phyloP scores from a whole-genome alignment of 2,888 invertebrate genomes.

The Melipona bicolor region DNA sequence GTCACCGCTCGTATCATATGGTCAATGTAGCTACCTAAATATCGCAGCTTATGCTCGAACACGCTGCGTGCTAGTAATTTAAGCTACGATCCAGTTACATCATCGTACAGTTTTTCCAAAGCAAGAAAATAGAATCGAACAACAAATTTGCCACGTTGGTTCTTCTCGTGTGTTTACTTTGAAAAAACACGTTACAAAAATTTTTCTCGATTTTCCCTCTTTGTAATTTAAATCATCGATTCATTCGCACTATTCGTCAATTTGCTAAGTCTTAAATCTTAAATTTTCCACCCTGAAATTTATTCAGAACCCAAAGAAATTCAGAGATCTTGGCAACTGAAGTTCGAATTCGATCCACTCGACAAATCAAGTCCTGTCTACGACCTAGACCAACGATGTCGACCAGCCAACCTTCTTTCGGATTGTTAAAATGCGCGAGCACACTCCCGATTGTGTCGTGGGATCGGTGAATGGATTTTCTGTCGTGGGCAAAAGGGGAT shows the following conservation, averaged over 20 bases:
- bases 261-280: neutral
- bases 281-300: neutral
- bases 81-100: constrained; percentile 68
- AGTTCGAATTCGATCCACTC: neutral
- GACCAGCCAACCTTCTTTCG: constrained; percentile 34
- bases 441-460: constrained; percentile 66
- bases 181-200: too few relatives aligned
- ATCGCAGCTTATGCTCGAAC: constrained; percentile 78
- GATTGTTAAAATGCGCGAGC: constrained; percentile 73
- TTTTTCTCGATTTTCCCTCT: neutral
- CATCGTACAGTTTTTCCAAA: constrained; percentile 45
- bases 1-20: constrained; percentile 32
- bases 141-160: constrained; percentile 1
- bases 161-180: neutral
- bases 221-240: neutral
- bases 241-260: neutral
- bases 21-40: constrained; percentile 72
- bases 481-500: constrained; percentile 50
- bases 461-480: constrained; percentile 70
- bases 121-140: constrained; percentile 51
- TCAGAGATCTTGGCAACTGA: neutral
- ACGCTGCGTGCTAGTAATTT: constrained; percentile 79
- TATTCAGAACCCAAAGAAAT: neutral
- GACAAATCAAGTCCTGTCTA: constrained; percentile 11
- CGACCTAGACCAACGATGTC: constrained; percentile 66